These are phyloP conservation scores for Acrocephalus kingi DNA, from an alignment of 2,113 vertebrate genomes.

Conservation along the genomic window DNA sequence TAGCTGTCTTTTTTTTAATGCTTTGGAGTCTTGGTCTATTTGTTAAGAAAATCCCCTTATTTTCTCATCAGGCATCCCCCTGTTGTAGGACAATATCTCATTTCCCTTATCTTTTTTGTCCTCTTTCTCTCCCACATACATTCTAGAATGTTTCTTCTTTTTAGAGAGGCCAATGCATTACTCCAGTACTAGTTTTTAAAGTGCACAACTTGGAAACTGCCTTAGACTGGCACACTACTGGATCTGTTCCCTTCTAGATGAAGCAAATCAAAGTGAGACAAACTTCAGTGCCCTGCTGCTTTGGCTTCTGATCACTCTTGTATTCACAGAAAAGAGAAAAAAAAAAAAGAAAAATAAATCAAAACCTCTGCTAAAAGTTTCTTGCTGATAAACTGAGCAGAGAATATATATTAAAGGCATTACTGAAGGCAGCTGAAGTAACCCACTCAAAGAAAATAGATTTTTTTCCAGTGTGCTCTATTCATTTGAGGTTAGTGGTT, in stretches of 20 bases:
- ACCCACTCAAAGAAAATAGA: neutral
- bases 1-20: neutral
- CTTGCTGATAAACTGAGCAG: neutral
- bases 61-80: neutral
- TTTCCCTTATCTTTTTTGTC: neutral
- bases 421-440: slow-evolving; percentile 8
- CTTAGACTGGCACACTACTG: neutral
- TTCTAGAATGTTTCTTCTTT: neutral
- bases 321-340: neutral
- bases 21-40: neutral
- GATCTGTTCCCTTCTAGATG: neutral
- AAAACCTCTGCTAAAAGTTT: neutral
- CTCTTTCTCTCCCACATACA: neutral
- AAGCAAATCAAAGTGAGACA: neutral
- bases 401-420: slow-evolving; percentile 4
- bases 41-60: neutral
- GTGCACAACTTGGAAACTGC: neutral
- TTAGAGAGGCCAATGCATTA: neutral
- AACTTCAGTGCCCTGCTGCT: neutral
- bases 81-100: neutral
- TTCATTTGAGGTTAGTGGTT: slow-evolving; percentile 41
- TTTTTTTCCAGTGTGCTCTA: slow-evolving; percentile 32
- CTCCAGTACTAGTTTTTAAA: neutral
- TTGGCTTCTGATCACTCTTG: neutral
- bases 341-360: no score